phyloP scores from a whole-genome alignment of 1,140 invertebrate species.

The Eumeta japonica region DNA sequence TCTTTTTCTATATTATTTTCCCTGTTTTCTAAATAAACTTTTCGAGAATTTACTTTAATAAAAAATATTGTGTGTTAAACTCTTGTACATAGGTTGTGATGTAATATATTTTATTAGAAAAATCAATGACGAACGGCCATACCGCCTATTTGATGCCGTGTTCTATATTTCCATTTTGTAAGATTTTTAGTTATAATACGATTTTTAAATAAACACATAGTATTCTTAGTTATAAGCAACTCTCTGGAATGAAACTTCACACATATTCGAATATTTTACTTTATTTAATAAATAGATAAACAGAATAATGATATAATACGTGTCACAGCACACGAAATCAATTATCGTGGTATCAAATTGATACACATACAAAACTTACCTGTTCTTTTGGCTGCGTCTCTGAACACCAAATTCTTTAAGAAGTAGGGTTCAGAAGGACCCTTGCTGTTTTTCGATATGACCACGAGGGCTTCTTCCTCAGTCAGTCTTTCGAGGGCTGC shows the following conservation, averaged over 20 bases:
- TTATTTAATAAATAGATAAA: neutral
- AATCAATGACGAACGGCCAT: no score
- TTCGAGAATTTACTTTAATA: no score
- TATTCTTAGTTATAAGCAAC: no score
- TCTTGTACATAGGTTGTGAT: no score
- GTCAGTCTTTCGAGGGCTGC: constrained; percentile 23
- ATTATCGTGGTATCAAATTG: neutral
- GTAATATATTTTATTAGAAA: no score
- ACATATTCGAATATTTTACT: neutral
- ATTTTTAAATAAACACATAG: no score
- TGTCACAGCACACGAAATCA: neutral
- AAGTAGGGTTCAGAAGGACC: constrained; percentile 40
- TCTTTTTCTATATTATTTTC: no score
- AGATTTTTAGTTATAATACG: no score
- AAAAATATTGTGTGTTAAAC: no score
- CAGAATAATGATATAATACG: neutral
- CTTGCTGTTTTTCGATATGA: constrained; percentile 40
- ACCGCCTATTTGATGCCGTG: no score
- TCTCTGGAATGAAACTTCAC: neutral
- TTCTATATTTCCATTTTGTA: no score
- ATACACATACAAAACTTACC: constrained; percentile 17
- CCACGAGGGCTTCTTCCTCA: constrained; percentile 31
- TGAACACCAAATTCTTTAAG: constrained; percentile 32
- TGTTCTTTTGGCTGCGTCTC: constrained; percentile 36
- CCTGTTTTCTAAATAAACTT: no score